Conservation (phyloP, 2,888 invertebrate genomes). For the Sussaba pulchella region DNA sequence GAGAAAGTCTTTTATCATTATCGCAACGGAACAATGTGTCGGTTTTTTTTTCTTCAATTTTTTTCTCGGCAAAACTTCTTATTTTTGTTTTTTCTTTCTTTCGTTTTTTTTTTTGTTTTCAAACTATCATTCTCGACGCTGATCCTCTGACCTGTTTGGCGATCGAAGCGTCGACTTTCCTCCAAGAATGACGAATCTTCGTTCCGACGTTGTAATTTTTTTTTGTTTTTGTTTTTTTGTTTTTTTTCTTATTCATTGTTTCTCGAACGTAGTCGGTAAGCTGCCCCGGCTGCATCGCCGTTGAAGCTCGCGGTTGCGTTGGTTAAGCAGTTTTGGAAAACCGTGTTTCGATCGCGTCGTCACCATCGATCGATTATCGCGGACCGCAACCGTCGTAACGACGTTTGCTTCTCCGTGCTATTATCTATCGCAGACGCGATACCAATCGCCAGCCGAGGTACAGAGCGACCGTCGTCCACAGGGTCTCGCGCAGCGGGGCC, state of each 20-base stretch:
- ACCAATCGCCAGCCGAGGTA: constrained; percentile 83
- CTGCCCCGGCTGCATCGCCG: background rate
- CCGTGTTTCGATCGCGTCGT: constrained; percentile 31
- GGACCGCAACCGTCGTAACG: constrained; percentile 56
- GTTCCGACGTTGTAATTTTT: background rate
- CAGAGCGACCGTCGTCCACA: constrained; percentile 83
- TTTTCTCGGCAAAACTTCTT: background rate
- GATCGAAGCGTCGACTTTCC: constrained; percentile 37
- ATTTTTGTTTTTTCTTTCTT: constrained; percentile 12
- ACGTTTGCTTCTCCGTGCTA: constrained; percentile 58
- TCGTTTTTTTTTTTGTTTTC: constrained; percentile 27
- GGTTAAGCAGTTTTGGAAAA: too few relatives aligned
- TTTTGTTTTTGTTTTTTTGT: background rate
- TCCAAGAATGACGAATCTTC: background rate
- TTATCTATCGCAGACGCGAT: constrained; percentile 82
- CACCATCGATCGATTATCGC: constrained; percentile 62
- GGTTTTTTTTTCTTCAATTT: too few relatives aligned
- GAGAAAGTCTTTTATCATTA: constrained; percentile 8
- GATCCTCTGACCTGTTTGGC: constrained; percentile 43
- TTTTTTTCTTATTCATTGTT: too few relatives aligned
- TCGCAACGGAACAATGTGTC: background rate
- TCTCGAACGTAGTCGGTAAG: too few relatives aligned
- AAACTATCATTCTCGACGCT: constrained; percentile 35
- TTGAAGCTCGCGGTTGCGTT: too few relatives aligned
- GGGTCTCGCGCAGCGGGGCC: constrained; percentile 82